phyloP scores from a whole-genome alignment of 2,888 invertebrate species.

The Periphyllus acericola region DNA sequence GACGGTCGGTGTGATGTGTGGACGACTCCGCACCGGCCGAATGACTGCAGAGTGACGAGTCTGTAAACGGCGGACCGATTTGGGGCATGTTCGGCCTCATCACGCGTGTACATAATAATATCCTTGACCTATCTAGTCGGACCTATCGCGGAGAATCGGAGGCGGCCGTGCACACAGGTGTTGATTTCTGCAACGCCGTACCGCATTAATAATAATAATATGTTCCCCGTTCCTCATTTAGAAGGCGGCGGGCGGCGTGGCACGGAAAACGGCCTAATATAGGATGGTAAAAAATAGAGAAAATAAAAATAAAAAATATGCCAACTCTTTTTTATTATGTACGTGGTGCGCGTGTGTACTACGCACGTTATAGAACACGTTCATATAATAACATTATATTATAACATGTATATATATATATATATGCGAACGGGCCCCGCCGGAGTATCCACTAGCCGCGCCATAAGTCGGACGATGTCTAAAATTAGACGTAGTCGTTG shows the following conservation, averaged over 20 bases:
- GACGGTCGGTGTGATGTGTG: not conserved
- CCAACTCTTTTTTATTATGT: not conserved
- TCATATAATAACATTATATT: not conserved
- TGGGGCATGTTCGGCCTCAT: not conserved
- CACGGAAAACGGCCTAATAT: not conserved
- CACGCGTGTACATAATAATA: not conserved
- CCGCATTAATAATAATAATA: not conserved
- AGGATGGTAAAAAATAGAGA: not conserved
- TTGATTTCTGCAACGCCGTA: not conserved
- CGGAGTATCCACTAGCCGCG: not conserved
- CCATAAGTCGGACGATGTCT: not conserved
- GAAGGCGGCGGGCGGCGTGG: not conserved
- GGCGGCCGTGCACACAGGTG: not conserved
- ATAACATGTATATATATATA: too few relatives aligned
- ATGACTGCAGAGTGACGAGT: not conserved
- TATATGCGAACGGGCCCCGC: not conserved
- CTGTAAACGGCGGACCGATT: not conserved
- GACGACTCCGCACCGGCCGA: not conserved
- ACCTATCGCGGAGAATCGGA: not conserved
- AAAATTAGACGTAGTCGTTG: constrained; percentile 24
- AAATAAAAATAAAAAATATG: not conserved
- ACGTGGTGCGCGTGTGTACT: not conserved
- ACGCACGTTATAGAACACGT: not conserved
- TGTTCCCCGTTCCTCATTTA: not conserved
- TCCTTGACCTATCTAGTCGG: constrained; percentile 28